These are phyloP conservation scores for Beroe ovata DNA, from an alignment of 37 sponge, comb jelly and placozoan genomes.

Conservation along the genomic window DNA sequence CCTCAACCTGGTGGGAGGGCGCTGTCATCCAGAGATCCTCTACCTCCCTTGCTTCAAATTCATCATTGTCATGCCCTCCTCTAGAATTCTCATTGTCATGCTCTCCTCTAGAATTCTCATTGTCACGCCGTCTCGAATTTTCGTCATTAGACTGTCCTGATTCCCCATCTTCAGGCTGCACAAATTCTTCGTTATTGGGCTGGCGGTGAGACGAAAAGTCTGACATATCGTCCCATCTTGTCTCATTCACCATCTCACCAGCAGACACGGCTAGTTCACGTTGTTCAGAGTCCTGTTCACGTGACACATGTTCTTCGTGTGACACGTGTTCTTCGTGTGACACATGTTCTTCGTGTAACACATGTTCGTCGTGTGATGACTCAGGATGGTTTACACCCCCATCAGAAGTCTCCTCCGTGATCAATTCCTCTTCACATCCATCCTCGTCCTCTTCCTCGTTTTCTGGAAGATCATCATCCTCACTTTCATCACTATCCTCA, in stretches of 20 bases:
- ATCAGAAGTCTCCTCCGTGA: no score
- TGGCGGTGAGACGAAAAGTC: background rate
- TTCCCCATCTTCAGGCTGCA: no score
- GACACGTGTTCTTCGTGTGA: background rate
- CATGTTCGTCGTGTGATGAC: background rate
- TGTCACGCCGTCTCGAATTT: no score
- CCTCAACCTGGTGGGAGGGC: slow-evolving; percentile 2
- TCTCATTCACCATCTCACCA: background rate
- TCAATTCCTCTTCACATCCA: background rate
- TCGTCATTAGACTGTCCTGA: no score
- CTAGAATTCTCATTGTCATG: no score
- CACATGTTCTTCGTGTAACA: no score
- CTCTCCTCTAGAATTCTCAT: no score
- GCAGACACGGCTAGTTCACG: background rate
- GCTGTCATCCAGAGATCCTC: slow-evolving; percentile 64
- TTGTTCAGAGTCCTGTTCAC: background rate
- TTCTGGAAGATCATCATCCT: background rate
- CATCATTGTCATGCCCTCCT: no score
- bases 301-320: background rate
- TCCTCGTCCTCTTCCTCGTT: background rate
- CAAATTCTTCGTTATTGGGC: slow-evolving; percentile 41
- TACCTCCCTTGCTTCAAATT: slow-evolving; percentile 45
- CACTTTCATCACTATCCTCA: slow-evolving; percentile 14
- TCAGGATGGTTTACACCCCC: no score
- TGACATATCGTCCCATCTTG: background rate